These are phyloP conservation scores for Odocoileus virginianus DNA, from an alignment of 2,113 vertebrate species.

Conservation along the genomic window DNA sequence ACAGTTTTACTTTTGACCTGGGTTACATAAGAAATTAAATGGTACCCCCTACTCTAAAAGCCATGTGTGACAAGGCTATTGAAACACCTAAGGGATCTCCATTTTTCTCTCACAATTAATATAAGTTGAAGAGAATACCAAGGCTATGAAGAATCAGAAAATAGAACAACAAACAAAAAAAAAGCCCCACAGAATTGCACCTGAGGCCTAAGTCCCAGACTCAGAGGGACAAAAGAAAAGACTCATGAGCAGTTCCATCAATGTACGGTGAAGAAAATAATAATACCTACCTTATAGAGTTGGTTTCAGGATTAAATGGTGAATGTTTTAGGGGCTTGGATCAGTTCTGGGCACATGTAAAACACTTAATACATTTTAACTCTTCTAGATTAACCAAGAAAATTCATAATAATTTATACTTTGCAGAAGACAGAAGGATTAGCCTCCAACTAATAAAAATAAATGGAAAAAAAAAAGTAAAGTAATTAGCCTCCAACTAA, in stretches of 20 bases:
- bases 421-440: not conserved
- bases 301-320: not conserved
- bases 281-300: not conserved
- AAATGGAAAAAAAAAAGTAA: no score
- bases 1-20: not conserved
- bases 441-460: no score
- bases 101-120: not conserved
- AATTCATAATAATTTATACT: not conserved
- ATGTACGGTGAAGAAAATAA: not conserved
- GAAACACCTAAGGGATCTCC: not conserved
- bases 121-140: not conserved
- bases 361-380: not conserved
- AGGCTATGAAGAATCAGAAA: not conserved
- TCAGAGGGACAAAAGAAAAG: not conserved
- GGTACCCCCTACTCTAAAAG: not conserved
- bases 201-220: not conserved
- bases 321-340: not conserved
- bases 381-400: not conserved
- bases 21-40: not conserved
- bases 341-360: not conserved
- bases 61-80: not conserved
- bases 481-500: no score
- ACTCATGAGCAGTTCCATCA: not conserved
- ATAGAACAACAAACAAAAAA: not conserved
- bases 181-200: not conserved